These are phyloP conservation scores for Xanthorhoe designata DNA, from an alignment of 2,888 invertebrate genomes.

Conservation along the genomic window DNA sequence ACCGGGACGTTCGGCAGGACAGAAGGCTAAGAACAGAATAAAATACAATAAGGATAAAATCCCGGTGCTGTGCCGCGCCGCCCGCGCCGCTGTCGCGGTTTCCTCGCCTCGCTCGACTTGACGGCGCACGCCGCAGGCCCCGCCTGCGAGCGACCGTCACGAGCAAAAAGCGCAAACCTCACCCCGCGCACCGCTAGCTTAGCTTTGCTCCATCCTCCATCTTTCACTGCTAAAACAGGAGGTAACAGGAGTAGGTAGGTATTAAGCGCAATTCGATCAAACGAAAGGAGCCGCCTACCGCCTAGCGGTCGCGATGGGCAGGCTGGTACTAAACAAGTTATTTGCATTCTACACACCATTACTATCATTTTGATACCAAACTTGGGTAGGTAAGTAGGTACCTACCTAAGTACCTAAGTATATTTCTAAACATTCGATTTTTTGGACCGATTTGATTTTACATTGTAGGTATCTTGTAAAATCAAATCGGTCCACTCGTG, in stretches of 20 bases:
- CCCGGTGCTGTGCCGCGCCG: slow-evolving; percentile 58
- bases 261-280: too few species aligned
- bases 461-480: too few species aligned
- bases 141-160: slow-evolving; percentile 19
- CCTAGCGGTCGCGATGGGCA: too few species aligned
- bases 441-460: too few species aligned
- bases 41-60: slow-evolving; percentile 76
- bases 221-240: slow-evolving; percentile 6
- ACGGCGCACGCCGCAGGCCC: slow-evolving; percentile 34
- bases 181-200: slow-evolving; percentile 33
- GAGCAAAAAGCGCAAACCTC: slow-evolving; percentile 42
- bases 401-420: too few species aligned
- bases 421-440: too few species aligned
- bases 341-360: too few species aligned
- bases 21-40: slow-evolving; percentile 77
- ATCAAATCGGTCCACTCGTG: too few species aligned
- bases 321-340: too few species aligned
- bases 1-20: slow-evolving; percentile 69
- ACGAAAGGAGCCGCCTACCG: too few species aligned
- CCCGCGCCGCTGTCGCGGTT: slow-evolving; percentile 53
- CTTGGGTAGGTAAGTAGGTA: too few species aligned
- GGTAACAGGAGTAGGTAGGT: background rate
- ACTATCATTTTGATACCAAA: too few species aligned
- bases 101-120: slow-evolving; percentile 47
- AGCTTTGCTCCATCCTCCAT: slow-evolving; percentile 15